Evolutionary conservation across 2,888 invertebrate genomes (phyloP).

Genomic region (Ischnus inquisitorius): DNA sequence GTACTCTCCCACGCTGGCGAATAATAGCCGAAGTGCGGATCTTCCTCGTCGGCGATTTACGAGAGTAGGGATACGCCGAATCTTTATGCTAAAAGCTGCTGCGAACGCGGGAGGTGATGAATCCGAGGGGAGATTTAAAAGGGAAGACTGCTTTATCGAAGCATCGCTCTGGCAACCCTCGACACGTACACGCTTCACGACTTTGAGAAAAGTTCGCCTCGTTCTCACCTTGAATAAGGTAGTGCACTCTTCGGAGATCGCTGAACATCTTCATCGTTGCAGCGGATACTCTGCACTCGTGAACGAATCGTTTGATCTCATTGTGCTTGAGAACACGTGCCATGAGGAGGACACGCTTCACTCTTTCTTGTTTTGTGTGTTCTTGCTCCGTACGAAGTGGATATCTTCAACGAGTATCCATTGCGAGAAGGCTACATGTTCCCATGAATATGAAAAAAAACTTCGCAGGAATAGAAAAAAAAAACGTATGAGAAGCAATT

Average conservation of each 20-base stretch:
- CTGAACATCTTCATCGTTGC: background rate
- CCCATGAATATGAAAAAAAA: background rate
- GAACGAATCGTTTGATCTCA: constrained; percentile 31
- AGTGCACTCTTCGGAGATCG: background rate
- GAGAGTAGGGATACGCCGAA: background rate
- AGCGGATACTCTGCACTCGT: background rate
- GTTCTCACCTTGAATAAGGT: background rate
- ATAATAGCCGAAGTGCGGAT: background rate
- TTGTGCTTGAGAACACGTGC: constrained; percentile 30
- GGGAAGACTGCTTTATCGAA: constrained; percentile 9
- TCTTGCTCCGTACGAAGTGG: background rate
- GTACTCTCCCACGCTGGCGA: background rate
- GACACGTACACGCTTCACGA: background rate
- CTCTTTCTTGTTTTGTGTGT: constrained; percentile 3
- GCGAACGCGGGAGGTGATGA: background rate
- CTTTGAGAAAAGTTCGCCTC: background rate
- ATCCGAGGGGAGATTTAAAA: constrained; percentile 22
- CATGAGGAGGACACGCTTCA: background rate
- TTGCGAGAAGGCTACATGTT: background rate
- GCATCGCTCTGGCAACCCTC: background rate
- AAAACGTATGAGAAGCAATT: no score
- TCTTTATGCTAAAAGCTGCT: constrained; percentile 4
- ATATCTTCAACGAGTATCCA: no score
- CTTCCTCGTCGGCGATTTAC: background rate
- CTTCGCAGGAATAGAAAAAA: background rate